Conservation (phyloP, 2,797 vertebrate species). For the Aphelocoma californica region DNA sequence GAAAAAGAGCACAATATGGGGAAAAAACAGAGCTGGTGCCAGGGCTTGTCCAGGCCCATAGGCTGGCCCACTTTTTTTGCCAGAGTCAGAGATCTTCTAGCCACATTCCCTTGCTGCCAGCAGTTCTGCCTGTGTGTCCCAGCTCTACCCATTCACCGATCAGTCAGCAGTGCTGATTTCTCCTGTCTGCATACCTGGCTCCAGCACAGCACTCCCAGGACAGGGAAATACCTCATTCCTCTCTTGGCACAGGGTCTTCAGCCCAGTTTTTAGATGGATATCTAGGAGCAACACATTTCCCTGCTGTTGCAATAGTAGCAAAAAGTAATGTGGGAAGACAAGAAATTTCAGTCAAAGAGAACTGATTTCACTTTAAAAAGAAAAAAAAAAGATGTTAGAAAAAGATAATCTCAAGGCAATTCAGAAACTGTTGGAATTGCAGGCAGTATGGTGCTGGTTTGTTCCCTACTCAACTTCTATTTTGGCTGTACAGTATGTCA, state of each 20-base stretch:
- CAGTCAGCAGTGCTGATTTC: not conserved
- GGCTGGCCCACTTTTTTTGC: not conserved
- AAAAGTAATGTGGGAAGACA: not conserved
- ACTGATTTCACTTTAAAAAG: not conserved
- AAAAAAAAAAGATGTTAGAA: not conserved
- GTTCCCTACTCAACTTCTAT: not conserved
- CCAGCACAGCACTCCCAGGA: not conserved
- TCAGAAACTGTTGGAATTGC: not conserved
- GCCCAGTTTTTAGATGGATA: not conserved
- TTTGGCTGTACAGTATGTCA: not conserved
- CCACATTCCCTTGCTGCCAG: not conserved
- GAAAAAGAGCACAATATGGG: not conserved
- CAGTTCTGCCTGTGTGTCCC: not conserved
- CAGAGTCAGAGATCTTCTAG: not conserved
- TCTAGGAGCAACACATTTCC: not conserved
- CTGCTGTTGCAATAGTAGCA: not conserved
- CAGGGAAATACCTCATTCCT: not conserved
- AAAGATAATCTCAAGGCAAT: not conserved
- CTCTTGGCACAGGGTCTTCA: not conserved
- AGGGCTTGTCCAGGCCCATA: not conserved
- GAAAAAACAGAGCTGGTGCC: not conserved
- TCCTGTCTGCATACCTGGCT: not conserved
- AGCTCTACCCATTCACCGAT: not conserved
- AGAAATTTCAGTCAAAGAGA: not conserved
- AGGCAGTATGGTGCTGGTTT: not conserved